Evolutionary conservation across 2,888 invertebrate genomes (phyloP).

Genomic region (Cheilosia vulpina): DNA sequence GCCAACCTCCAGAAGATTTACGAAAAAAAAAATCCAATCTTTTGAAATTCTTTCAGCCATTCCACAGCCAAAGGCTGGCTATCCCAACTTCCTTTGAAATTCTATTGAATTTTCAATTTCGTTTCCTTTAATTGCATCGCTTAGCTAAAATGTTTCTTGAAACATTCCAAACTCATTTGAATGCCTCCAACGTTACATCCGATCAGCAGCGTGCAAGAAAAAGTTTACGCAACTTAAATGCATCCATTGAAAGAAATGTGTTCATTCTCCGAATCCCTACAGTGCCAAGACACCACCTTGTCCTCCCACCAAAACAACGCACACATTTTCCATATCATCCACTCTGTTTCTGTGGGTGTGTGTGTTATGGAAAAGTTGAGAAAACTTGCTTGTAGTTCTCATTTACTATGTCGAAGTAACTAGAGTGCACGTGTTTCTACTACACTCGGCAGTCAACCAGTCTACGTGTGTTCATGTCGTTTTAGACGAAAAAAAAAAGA

Average conservation of each 20-base stretch:
- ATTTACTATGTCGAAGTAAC: conserved; percentile 47
- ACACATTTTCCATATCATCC: conserved; percentile 60
- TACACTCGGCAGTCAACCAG: conserved; percentile 13
- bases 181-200: conserved; percentile 20
- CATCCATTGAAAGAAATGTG: conserved; percentile 69
- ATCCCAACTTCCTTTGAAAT: too few relatives aligned
- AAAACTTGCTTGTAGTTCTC: conserved; percentile 65
- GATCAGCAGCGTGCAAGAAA: conserved; percentile 58
- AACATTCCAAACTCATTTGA: conserved; percentile 29
- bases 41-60: too few relatives aligned
- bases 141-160: conserved; percentile 12
- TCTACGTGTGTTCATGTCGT: conserved; percentile 22
- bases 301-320: conserved; percentile 15
- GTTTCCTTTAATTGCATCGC: conserved; percentile 32
- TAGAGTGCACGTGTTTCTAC: conserved; percentile 59
- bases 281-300: background rate
- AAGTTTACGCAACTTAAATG: conserved; percentile 70
- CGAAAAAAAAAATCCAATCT: too few relatives aligned
- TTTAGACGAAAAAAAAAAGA: conserved; percentile 1
- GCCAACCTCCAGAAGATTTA: too few relatives aligned
- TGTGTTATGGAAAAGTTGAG: conserved; percentile 58
- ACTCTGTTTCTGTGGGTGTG: background rate
- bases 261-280: conserved; percentile 47
- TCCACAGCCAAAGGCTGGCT: too few relatives aligned
- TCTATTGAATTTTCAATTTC: conserved; percentile 12